Evolutionary conservation across 2,113 vertebrate genomes (phyloP), one percentile per base, ranked within the genome.

Genomic region (Neolamprologus kungweensis): DNA sequence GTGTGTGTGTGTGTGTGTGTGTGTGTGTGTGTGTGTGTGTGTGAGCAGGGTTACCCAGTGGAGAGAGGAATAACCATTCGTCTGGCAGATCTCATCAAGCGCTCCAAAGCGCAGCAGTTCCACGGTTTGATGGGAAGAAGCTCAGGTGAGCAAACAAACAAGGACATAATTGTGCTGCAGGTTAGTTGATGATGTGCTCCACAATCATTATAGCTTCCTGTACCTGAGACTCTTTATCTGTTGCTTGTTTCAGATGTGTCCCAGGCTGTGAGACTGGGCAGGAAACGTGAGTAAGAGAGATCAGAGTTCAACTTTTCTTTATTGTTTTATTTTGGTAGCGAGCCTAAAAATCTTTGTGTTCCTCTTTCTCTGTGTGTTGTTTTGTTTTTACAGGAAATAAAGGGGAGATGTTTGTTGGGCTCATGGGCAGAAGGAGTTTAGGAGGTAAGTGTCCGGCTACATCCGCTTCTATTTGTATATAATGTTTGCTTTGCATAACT

Each of bases 71-170:
- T 95, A 17, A 87, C 81, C 28, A 84, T 93, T 28, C 89, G 51
- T 2, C 86, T 97, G 80, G 90, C 92, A 68, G 94, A 96, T 80
- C 91, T 96, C 31, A 91, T 96, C 82, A 97, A 96, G 81, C 91
- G 93, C 7, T 96, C 96, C 79, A 95, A 90, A 91, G 81, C 93
- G 1, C 95, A 96, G 84, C 95, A 95, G 91, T 96, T 96, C 87
- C 96, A 96, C 7, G 95, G 94, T 28, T 50, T 96, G 86, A 96
- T 96, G 95, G 96, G 95, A 71, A 90, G 96, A 81, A 96, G 95
- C 85, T 89, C 89, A 9, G 95, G 96, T 96, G 91, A 89, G 82
- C 26, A 82, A 33, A 58, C 28, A 84, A 8, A 45, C 9, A 2
- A 37, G 26, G 4, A 12, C 8, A 40, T n/a, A 0, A 21, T 17